Conservation (phyloP, 2,888 invertebrate species). For the Drosophila trichaetosa region DNA sequence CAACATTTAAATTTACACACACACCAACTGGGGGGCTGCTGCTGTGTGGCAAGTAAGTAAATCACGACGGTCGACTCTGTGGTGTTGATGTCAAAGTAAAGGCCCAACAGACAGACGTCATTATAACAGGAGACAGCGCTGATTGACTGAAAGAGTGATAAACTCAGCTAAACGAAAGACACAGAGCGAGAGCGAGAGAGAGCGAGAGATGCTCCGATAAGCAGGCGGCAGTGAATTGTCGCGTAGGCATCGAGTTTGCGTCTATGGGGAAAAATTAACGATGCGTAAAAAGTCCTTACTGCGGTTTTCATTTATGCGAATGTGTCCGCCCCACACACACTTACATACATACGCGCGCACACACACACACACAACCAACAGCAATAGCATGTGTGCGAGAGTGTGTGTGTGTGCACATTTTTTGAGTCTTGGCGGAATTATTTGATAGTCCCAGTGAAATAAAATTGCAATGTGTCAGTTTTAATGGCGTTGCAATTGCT, state of each 20-base stretch:
- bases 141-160: slow-evolving; percentile 75
- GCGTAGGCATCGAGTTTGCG: slow-evolving; percentile 44
- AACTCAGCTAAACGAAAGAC: slow-evolving; percentile 46
- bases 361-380: neutral
- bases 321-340: neutral
- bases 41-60: slow-evolving; percentile 46
- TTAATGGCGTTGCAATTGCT: slow-evolving; percentile 76
- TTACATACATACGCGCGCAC: neutral
- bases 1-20: slow-evolving; percentile 77
- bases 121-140: slow-evolving; percentile 68
- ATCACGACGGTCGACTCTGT: slow-evolving; percentile 41
- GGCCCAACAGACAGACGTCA: slow-evolving; percentile 72
- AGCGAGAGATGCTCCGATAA: slow-evolving; percentile 5
- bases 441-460: slow-evolving; percentile 62
- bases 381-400: slow-evolving; percentile 2
- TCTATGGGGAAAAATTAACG: slow-evolving; percentile 78
- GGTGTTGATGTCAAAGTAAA: slow-evolving; percentile 74
- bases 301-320: slow-evolving; percentile 50
- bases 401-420: slow-evolving; percentile 19
- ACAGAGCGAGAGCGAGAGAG: slow-evolving; percentile 10
- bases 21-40: slow-evolving; percentile 15
- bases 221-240: slow-evolving; percentile 40
- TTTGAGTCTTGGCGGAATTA: slow-evolving; percentile 51
- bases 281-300: slow-evolving; percentile 76
- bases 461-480: slow-evolving; percentile 78